Evolutionary conservation across 2,888 invertebrate genomes (phyloP), one percentile per base, ranked within the genome.

Genomic region (Cataglyphis rosenhaueri): DNA sequence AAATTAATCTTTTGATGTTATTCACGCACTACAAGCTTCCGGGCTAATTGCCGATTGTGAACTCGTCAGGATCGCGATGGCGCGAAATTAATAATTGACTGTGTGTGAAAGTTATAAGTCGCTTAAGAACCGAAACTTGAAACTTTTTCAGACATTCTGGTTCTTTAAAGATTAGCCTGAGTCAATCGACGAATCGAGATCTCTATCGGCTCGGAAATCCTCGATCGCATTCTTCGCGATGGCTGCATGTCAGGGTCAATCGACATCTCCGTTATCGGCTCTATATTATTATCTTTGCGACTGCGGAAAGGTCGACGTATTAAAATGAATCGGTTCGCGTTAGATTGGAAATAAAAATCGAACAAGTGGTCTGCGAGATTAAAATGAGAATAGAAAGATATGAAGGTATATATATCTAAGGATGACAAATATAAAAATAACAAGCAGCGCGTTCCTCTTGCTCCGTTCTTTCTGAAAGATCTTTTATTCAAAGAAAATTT

Each of bases 21-120:
- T 55, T 68, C n/a, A 52, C n/a, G n/a, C 65, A 35, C 48, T 73
- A 38, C 66, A 74, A 57, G 57, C 70, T 71, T 59, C 44, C 82
- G n/a, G 55, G 85, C 85, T 88, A 88, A 88, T 90, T 85, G 88
- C 68, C 83, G 85, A 88, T 90, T 85, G 88, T 65, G 82, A 84
- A 84, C 86, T 86, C 83, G 88, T 86, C 84, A 83, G 76, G 1
- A 32, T 66, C 44, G 52, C 52, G 68, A 68, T 32, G 32, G 52
- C 25, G 71, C 57, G 35, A 71, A 83, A 74, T 81, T 52, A 84
- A 84, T 84, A 85, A 84, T 73, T 73, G 73, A 38, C 65, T 75
- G 81, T 87, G 81, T 87, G 90, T 82, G 89, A 91, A 91, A 91
- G 90, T 91, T 86, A 62, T 70, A 81, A 70, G 82, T 83, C 85